A percentile compares a stretch with the other conserved stretches of the same genome.
Conservation (phyloP, 2,113 vertebrate species). For the Copsychus sechellarum region DNA sequence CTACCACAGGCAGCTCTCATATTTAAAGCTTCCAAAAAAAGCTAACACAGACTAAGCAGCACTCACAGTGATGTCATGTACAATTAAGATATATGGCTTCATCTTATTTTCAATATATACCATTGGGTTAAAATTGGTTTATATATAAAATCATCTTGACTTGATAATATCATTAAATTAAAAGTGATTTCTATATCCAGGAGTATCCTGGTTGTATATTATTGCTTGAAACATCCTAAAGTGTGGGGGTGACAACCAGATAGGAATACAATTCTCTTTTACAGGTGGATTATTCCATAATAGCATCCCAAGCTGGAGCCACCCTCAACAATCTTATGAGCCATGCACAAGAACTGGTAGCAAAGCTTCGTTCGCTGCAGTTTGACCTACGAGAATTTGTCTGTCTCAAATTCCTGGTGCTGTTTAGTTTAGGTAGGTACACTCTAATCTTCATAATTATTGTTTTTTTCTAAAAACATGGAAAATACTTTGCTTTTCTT, state of each 20-base stretch:
- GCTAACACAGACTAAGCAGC: neutral
- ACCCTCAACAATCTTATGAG: slow-evolving; percentile 95
- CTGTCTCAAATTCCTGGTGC: slow-evolving; percentile 98
- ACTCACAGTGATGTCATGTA: neutral
- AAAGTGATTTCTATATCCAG: neutral
- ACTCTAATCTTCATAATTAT: neutral
- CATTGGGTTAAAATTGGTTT: neutral
- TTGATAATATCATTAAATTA: neutral
- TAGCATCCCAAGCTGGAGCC: slow-evolving; percentile 91
- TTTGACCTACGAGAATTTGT: slow-evolving; percentile 97
- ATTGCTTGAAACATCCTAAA: neutral
- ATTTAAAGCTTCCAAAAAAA: neutral
- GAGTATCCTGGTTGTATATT: neutral
- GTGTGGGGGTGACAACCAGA: neutral
- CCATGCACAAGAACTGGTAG: slow-evolving; percentile 94
- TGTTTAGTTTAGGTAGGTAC: slow-evolving; percentile 95
- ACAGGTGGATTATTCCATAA: slow-evolving; percentile 92
- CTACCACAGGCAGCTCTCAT: neutral
- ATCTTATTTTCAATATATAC: neutral
- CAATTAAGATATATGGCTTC: neutral
- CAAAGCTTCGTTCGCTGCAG: slow-evolving; percentile 92
- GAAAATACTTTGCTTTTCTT: neutral
- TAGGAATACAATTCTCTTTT: slow-evolving; percentile 47
- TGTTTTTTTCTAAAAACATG: neutral
- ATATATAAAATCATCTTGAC: neutral